phyloP scores from a whole-genome alignment of 92 coral and sea anemone genomes.

The Muricea muricata region DNA sequence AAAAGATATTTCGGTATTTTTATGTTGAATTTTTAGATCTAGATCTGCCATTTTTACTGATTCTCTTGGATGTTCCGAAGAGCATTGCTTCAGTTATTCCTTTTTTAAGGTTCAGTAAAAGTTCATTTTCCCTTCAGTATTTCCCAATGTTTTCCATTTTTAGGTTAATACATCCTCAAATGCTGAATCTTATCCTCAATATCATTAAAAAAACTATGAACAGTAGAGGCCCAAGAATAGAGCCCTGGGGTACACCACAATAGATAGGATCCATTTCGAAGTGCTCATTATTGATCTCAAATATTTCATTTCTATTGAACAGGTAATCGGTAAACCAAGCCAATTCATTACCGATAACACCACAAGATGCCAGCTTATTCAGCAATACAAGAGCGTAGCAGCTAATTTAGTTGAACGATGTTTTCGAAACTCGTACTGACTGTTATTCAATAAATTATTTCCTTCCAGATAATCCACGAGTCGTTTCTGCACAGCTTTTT shows the following conservation, averaged over 20 bases:
- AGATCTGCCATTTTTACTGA: neutral
- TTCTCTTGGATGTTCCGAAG: neutral
- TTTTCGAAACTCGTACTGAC: constrained; percentile 2
- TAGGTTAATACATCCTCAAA: neutral
- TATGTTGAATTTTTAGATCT: neutral
- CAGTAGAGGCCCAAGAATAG: neutral
- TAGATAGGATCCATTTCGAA: neutral
- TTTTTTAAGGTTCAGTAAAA: neutral
- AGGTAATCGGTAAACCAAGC: constrained; percentile 5
- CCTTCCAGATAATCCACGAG: neutral
- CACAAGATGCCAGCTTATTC: neutral
- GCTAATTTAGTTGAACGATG: neutral
- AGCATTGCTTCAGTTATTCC: neutral
- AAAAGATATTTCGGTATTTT: neutral
- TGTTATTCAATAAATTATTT: neutral
- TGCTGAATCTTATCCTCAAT: neutral
- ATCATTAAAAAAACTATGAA: neutral
- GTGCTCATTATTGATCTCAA: neutral
- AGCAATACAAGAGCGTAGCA: neutral
- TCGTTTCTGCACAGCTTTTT: constrained; percentile 18
- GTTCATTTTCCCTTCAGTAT: no score
- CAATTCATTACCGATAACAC: neutral
- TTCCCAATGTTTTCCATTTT: neutral
- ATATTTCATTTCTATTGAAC: neutral
- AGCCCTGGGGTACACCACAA: neutral